A percentile compares a stretch with the other conserved stretches of the same genome.
phyloP scores from a whole-genome alignment of 2,888 invertebrate species.

The Hydrotaea cyrtoneurina region DNA sequence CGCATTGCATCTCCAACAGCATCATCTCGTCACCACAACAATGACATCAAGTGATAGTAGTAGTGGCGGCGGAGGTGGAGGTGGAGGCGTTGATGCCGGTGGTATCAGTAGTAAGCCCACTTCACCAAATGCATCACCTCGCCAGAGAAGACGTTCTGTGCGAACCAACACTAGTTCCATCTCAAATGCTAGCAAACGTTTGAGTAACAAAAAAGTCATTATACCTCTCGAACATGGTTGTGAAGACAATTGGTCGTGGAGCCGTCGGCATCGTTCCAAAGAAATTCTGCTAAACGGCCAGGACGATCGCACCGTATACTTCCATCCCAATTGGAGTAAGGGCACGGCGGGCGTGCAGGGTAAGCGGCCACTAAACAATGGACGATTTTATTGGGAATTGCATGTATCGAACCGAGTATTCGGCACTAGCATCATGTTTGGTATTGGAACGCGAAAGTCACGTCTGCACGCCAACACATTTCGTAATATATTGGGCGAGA shows the following conservation, averaged over 20 bases:
- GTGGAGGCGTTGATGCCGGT: slow-evolving; percentile 52
- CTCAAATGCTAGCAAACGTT: slow-evolving; percentile 60
- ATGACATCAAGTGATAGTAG: slow-evolving; percentile 68
- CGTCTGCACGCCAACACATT: slow-evolving; percentile 86
- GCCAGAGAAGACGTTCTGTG: slow-evolving; percentile 57
- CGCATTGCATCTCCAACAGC: background rate
- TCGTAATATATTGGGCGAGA: slow-evolving; percentile 87
- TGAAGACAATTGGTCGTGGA: slow-evolving; percentile 87
- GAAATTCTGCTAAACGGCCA: slow-evolving; percentile 84
- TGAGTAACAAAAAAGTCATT: slow-evolving; percentile 63
- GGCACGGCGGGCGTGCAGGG: slow-evolving; percentile 88
- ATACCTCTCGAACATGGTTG: slow-evolving; percentile 81
- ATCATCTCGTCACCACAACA: slow-evolving; percentile 6
- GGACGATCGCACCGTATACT: slow-evolving; percentile 84
- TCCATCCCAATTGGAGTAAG: slow-evolving; percentile 89
- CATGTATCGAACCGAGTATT: slow-evolving; percentile 85
- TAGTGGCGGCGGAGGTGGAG: slow-evolving; percentile 28
- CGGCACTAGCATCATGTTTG: slow-evolving; percentile 89
- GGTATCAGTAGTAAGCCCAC: slow-evolving; percentile 47
- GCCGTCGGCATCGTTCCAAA: slow-evolving; percentile 82
- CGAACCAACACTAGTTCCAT: slow-evolving; percentile 61
- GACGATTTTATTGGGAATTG: slow-evolving; percentile 86
- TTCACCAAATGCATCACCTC: slow-evolving; percentile 55
- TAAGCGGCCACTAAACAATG: slow-evolving; percentile 85
- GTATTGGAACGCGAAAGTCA: slow-evolving; percentile 80